These are phyloP conservation scores for Myotis lucifugus DNA, from an alignment of 2,113 vertebrate genomes.

Conservation along the genomic window DNA sequence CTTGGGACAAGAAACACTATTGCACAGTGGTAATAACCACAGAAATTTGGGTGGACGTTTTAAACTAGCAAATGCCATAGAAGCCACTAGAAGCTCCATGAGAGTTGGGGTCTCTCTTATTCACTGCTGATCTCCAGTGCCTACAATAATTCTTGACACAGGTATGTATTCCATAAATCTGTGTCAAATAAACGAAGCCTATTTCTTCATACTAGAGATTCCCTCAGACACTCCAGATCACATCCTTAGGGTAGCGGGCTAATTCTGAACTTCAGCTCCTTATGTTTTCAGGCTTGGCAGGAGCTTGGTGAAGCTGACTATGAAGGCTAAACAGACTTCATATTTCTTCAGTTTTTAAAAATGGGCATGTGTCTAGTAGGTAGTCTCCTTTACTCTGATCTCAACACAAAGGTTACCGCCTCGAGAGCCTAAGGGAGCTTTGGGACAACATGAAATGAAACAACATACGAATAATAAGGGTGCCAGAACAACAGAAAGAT, in stretches of 20 bases:
- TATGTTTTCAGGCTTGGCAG: background rate
- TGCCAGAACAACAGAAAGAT: too few relatives aligned
- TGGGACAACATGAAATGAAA: too few relatives aligned
- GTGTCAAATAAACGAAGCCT: background rate
- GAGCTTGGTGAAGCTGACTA: background rate
- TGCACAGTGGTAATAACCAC: background rate
- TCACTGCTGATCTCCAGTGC: background rate
- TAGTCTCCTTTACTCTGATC: background rate
- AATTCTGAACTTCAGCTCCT: conserved; percentile 34
- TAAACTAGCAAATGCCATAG: background rate
- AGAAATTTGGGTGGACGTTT: conserved; percentile 27
- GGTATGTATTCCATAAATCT: background rate
- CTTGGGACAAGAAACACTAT: background rate
- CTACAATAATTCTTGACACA: conserved; percentile 27
- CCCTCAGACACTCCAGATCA: background rate
- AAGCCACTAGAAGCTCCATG: background rate
- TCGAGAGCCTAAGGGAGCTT: background rate
- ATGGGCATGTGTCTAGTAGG: background rate
- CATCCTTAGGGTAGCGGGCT: background rate
- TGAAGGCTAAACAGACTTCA: background rate
- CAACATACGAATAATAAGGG: too few relatives aligned
- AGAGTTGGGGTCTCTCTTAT: background rate
- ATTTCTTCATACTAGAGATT: background rate
- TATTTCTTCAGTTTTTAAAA: background rate
- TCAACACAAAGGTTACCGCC: background rate